Evolutionary conservation across 2,113 vertebrate species (phyloP).

Genomic region (Ameiurus melas): DNA sequence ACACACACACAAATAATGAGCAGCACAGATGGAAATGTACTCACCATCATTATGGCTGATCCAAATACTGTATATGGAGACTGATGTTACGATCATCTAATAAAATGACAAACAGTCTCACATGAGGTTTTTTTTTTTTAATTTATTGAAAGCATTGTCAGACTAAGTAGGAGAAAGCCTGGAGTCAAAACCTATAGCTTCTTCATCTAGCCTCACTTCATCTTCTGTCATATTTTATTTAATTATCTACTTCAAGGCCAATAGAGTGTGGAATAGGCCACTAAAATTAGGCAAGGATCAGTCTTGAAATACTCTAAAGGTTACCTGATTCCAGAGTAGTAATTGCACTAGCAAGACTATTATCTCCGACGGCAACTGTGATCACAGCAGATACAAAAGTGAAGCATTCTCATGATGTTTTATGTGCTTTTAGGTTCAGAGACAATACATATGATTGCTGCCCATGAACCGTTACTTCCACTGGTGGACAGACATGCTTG

Average conservation of each 20-base stretch:
- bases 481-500: conserved; percentile 24
- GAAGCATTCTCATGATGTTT: conserved; percentile 53
- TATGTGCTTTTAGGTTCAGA: conserved; percentile 52
- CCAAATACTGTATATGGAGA: not conserved
- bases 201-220: conserved; percentile 31
- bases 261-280: conserved; percentile 61
- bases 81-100: not conserved
- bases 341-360: conserved; percentile 61
- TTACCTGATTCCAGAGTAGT: conserved; percentile 69
- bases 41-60: not conserved
- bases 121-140: not conserved
- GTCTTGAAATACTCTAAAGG: conserved; percentile 74
- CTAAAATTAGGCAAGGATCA: conserved; percentile 72
- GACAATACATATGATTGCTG: conserved; percentile 25
- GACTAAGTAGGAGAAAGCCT: not conserved
- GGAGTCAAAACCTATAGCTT: conserved; percentile 23
- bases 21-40: not conserved
- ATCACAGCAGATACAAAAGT: conserved; percentile 57
- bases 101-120: not conserved
- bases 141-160: not conserved
- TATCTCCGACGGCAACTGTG: conserved; percentile 55
- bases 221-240: conserved; percentile 63
- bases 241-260: conserved; percentile 66
- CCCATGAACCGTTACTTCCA: conserved; percentile 45
- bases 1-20: not conserved